Evolutionary conservation across 1,140 invertebrate species (phyloP).

Genomic region (Pogonomyrmex californicus): DNA sequence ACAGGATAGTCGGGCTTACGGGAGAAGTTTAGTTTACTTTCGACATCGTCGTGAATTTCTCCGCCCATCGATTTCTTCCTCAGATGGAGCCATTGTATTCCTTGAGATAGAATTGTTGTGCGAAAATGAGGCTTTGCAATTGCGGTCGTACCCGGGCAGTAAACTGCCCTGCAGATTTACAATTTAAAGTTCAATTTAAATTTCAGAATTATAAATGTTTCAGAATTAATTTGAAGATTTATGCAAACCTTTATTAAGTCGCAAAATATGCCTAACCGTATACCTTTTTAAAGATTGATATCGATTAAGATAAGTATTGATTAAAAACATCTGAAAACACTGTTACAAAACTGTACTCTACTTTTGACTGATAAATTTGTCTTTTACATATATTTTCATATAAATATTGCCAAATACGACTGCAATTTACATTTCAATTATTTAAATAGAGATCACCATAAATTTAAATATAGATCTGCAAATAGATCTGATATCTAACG

Average conservation of each 20-base stretch:
- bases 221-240: background rate
- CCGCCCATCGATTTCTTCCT: background rate
- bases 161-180: background rate
- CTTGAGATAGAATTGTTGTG: conserved; percentile 18
- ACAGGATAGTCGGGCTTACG: conserved; percentile 42
- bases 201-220: background rate
- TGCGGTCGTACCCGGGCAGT: background rate
- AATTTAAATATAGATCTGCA: background rate
- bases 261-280: background rate
- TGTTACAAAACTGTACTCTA: background rate
- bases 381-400: background rate
- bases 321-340: conserved; percentile 9
- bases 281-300: background rate
- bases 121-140: background rate
- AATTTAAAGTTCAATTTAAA: background rate
- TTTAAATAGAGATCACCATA: background rate
- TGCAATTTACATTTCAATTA: conserved; percentile 2
- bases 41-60: conserved; percentile 14
- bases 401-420: background rate
- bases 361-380: background rate
- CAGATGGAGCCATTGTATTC: conserved; percentile 33
- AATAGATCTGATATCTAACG: background rate
- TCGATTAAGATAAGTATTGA: too few species aligned
- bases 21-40: conserved; percentile 19
- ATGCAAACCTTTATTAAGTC: background rate